Evolutionary conservation across 2,797 vertebrate genomes (phyloP).

Genomic region (Trachops cirrhosus): DNA sequence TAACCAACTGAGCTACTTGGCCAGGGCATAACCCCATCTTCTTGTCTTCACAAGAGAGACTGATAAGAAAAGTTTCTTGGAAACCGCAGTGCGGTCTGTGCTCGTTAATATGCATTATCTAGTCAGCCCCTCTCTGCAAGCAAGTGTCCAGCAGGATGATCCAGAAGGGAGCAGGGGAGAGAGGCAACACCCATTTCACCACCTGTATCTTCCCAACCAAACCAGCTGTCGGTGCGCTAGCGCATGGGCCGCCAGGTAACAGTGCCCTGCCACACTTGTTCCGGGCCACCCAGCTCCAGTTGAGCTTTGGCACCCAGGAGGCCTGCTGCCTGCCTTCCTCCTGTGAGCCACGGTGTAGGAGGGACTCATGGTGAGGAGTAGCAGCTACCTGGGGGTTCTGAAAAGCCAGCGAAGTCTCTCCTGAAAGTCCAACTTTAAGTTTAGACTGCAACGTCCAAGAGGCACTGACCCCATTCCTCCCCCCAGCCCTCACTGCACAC

Average conservation of each 20-base stretch:
- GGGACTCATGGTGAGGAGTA: not conserved
- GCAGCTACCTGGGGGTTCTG: not conserved
- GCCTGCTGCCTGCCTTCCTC: too few species aligned
- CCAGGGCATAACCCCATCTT: not conserved
- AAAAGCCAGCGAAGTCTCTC: not conserved
- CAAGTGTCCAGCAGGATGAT: not conserved
- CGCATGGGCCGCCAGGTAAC: accelerated
- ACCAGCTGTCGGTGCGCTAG: accelerated
- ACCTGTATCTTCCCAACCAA: not conserved
- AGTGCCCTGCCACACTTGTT: not conserved
- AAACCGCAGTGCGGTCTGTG: accelerated
- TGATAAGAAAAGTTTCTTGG: not conserved
- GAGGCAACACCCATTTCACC: not conserved
- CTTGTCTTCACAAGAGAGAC: not conserved
- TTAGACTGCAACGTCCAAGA: not conserved
- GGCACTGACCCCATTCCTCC: not conserved
- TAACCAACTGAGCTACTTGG: too few species aligned
- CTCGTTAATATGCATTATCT: not conserved
- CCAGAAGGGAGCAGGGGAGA: accelerated
- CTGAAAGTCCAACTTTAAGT: not conserved
- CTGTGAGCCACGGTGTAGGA: not conserved
- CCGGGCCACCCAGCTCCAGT: not conserved
- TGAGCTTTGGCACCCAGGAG: not conserved
- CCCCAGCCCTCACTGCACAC: not conserved
- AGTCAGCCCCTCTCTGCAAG: not conserved